phyloP scores from a whole-genome alignment of 2,797 vertebrate genomes.

The Onychomys leucogaster region DNA sequence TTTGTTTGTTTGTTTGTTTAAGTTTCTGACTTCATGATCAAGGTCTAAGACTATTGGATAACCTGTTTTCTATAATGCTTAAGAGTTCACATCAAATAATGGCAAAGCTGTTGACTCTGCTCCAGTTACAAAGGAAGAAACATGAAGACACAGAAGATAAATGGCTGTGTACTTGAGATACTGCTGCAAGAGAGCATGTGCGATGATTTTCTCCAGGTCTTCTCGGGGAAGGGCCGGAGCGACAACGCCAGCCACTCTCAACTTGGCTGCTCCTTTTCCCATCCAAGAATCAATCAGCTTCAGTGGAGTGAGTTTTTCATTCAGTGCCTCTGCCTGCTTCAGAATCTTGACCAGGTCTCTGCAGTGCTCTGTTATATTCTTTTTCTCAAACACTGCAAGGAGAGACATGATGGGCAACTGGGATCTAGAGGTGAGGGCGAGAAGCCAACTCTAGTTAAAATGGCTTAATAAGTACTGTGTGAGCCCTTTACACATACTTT shows the following conservation, averaged over 20 bases:
- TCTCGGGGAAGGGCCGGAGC: conserved; percentile 88
- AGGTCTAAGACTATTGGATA: neutral
- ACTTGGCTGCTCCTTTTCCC: conserved; percentile 93
- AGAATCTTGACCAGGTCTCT: conserved; percentile 93
- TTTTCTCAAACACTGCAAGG: conserved; percentile 74
- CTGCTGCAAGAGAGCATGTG: conserved; percentile 91
- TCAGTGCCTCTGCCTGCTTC: conserved; percentile 90
- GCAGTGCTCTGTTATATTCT: conserved; percentile 90
- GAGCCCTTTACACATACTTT: neutral
- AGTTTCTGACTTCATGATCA: neutral
- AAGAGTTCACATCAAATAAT: neutral
- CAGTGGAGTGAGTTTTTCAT: conserved; percentile 96
- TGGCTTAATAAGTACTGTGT: neutral
- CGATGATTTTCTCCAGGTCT: conserved; percentile 93
- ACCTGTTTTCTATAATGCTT: conserved; percentile 8
- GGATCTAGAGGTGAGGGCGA: conserved; percentile 1
- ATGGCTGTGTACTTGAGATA: conserved; percentile 92
- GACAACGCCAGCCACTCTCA: conserved; percentile 90
- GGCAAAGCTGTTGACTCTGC: neutral
- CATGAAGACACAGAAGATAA: neutral
- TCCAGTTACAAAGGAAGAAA: conserved; percentile 31
- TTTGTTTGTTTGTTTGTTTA: neutral
- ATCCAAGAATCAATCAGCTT: conserved; percentile 95
- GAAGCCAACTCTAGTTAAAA: neutral
- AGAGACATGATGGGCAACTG: neutral